Conservation (phyloP, 2,113 vertebrate genomes). For the Platycercus adscitus region DNA sequence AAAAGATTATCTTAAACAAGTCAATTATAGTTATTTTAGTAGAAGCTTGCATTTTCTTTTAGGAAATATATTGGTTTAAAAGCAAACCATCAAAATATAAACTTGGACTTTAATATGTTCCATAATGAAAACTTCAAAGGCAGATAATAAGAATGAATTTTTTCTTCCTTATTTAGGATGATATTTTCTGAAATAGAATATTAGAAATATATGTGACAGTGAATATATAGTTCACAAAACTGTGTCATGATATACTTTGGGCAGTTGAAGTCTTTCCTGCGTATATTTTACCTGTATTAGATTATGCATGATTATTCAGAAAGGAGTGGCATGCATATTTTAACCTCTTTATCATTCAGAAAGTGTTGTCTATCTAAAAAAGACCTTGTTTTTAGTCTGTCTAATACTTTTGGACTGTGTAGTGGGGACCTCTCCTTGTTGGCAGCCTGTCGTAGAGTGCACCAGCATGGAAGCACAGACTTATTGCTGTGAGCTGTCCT, state of each 20-base stretch:
- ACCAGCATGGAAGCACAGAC: rapidly evolving
- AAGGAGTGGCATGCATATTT: background rate
- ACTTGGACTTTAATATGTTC: background rate
- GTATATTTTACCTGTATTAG: background rate
- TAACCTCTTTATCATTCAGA: background rate
- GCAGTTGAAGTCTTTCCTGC: background rate
- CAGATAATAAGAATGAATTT: background rate
- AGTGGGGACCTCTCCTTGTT: background rate
- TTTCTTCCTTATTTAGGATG: background rate
- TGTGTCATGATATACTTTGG: background rate
- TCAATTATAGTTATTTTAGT: background rate
- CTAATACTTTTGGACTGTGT: background rate
- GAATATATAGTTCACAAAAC: background rate
- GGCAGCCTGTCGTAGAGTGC: background rate
- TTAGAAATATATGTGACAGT: background rate
- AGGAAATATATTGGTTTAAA: background rate
- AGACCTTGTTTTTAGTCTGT: background rate
- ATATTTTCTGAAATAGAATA: background rate
- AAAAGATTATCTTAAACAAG: background rate
- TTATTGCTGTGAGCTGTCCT: background rate
- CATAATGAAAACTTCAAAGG: background rate
- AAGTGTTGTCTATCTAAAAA: background rate
- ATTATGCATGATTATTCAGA: background rate
- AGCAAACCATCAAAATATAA: background rate
- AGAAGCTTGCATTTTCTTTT: background rate